phyloP scores from a whole-genome alignment of 2,113 vertebrate species.

The Podocnemis expansa region DNA sequence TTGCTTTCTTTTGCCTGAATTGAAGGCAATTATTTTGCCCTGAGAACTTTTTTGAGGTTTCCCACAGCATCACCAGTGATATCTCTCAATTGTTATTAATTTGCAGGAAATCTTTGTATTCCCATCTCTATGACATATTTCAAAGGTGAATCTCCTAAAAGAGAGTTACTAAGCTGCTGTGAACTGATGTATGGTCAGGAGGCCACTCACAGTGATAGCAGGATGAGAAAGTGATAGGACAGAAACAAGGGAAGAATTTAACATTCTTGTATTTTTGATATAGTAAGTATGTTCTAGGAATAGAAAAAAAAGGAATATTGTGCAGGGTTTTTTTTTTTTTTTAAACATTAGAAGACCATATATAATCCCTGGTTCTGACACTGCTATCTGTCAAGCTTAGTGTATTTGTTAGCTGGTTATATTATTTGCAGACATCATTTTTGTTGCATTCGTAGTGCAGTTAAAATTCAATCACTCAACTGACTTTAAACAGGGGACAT shows the following conservation, averaged over 20 bases:
- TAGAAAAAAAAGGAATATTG: not conserved
- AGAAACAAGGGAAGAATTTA: not conserved
- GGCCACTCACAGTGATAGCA: not conserved
- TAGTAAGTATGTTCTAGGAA: not conserved
- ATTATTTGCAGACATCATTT: not conserved
- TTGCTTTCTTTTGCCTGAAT: slow-evolving; percentile 21
- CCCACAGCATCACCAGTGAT: not conserved
- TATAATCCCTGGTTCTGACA: not conserved
- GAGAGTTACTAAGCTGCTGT: not conserved
- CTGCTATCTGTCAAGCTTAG: not conserved
- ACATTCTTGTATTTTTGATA: not conserved
- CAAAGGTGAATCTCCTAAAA: slow-evolving; percentile 40
- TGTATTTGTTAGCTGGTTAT: not conserved
- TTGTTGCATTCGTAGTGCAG: not conserved
- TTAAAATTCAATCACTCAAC: not conserved
- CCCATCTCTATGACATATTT: slow-evolving; percentile 14
- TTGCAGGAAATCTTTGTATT: slow-evolving; percentile 6
- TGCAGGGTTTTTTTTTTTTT: too few relatives aligned
- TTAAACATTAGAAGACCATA: not conserved
- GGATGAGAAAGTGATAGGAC: not conserved
- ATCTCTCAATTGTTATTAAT: slow-evolving; percentile 22
- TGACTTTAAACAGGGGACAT: not conserved
- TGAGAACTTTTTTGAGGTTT: slow-evolving; percentile 11
- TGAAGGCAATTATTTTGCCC: slow-evolving; percentile 38
- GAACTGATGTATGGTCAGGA: not conserved